Base-by-base conservation (phyloP, 2,888 invertebrate genomes). In the Troides helena region DNA sequence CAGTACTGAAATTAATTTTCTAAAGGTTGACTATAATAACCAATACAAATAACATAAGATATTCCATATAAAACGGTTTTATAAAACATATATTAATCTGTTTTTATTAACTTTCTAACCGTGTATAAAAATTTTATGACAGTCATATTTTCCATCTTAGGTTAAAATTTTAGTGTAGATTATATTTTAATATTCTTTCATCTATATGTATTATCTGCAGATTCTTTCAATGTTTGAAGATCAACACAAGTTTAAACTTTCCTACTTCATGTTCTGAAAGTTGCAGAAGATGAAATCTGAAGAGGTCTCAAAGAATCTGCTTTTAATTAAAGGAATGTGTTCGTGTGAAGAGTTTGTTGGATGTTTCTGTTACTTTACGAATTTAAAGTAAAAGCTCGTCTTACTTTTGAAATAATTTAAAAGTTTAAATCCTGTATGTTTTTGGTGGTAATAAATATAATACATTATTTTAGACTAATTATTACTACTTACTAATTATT, bases 301-400 rank as follows among this genome's bases (percentile, higher is more conserved):
- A n/a, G 53, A 53, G 53, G n/a, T 53, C 53, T 53, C 53, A n/a
- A 6, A n/a, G 18, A n/a, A n/a, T 53, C 53, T 12, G 53, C 6
- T 53, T 53, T 53, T 53, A 53, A 53, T 53, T 53, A 53, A 53
- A 53, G 14, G 53, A 53, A 53, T 53, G 53, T 53, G 53, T 53
- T n/a, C n/a, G n/a, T n/a, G 53, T 18, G n/a, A 5, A 53, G n/a
- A n/a, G 53, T 53, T 53, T n/a, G 53, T 18, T n/a, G 53, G 18
- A 53, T n/a, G 18, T 53, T 5, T 50, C 53, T n/a, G n/a, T 53
- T 53, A 1, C 7, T 53, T 53, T 53, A 53, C 18, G n/a, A 53
- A 53, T n/a, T 53, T 53, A n/a, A n/a, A n/a, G 18, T 53, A 10
- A 12, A 53, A 18, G 18, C n/a, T 53, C 1, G 46, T 46, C 12